These are phyloP conservation scores for Alectoris magna DNA, from an alignment of 2,797 vertebrate genomes.

Conservation along the genomic window DNA sequence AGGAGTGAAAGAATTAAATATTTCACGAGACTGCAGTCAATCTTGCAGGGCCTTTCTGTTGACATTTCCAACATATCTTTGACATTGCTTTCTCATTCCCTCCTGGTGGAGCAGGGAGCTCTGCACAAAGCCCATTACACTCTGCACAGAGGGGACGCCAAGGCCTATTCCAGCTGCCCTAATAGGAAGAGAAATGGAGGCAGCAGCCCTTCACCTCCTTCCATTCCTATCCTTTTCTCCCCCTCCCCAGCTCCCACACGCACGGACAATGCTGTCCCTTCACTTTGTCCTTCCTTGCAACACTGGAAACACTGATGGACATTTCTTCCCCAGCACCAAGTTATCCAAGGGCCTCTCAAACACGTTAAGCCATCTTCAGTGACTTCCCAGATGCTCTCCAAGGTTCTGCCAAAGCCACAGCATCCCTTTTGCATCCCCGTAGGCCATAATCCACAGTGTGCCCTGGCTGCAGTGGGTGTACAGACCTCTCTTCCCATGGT, in stretches of 20 bases:
- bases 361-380: background rate
- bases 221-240: background rate
- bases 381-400: background rate
- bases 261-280: background rate
- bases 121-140: background rate
- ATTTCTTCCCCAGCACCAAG: background rate
- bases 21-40: slow-evolving; percentile 63
- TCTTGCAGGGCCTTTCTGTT: slow-evolving; percentile 57
- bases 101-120: background rate
- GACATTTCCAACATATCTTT: slow-evolving; percentile 61
- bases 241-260: background rate
- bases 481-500: background rate
- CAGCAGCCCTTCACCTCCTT: background rate
- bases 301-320: background rate
- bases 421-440: background rate
- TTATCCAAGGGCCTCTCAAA: background rate
- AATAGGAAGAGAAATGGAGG: background rate
- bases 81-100: slow-evolving; percentile 50
- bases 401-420: background rate
- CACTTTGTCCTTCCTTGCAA: background rate
- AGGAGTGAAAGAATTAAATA: slow-evolving; percentile 68
- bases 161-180: background rate
- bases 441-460: background rate
- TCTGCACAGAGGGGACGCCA: background rate
- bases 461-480: background rate